Percentiles rank a stretch among this genome's conserved stretches.
Conservation (phyloP, 1,140 invertebrate genomes). For the Euschistus heros region DNA sequence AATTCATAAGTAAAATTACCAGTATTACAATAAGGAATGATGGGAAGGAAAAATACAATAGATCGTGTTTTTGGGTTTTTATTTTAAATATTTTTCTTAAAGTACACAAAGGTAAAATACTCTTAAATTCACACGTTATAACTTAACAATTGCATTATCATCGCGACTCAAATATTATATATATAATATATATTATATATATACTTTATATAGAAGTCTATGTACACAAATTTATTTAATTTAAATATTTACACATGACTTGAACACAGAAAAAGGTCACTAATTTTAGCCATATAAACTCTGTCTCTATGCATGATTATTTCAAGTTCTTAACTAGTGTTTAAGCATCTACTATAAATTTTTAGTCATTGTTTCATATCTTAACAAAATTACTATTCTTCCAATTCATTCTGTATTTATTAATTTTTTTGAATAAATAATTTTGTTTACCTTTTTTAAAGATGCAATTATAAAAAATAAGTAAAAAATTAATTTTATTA, state of each 20-base stretch:
- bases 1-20: too few species aligned
- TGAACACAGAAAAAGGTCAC: conserved; percentile 27
- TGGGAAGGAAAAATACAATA: conserved; percentile 1
- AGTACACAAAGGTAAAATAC: conserved; percentile 27
- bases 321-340: conserved; percentile 9
- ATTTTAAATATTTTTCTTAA: conserved; percentile 25
- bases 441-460: too few species aligned
- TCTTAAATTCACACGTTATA: conserved; percentile 26
- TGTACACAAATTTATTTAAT: conserved; percentile 22
- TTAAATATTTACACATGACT: conserved; percentile 22
- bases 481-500: too few species aligned
- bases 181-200: conserved; percentile 5
- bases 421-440: too few species aligned
- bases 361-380: neutral
- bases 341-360: conserved; percentile 10
- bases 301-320: conserved; percentile 13
- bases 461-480: too few species aligned
- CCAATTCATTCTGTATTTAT: too few species aligned
- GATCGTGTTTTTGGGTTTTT: conserved; percentile 22
- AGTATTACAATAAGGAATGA: neutral
- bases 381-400: neutral
- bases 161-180: conserved; percentile 22
- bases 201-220: conserved; percentile 20
- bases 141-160: conserved; percentile 26
- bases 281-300: conserved; percentile 20